These are phyloP conservation scores for Leptopilina boulardi DNA, from an alignment of 1,140 invertebrate genomes.

Conservation along the genomic window DNA sequence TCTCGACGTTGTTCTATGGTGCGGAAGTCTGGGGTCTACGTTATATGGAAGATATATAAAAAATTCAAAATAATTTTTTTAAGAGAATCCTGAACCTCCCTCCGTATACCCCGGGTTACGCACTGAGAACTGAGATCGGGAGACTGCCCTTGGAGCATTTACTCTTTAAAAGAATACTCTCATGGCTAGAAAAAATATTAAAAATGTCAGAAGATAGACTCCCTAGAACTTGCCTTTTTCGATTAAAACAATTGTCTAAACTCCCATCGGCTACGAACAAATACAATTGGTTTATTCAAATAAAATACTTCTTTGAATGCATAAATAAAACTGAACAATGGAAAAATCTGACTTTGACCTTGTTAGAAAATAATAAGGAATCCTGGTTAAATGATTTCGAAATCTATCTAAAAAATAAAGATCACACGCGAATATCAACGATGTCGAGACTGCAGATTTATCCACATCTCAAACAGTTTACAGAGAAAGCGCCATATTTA, in stretches of 20 bases:
- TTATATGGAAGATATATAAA: not conserved
- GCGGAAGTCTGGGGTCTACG: not conserved
- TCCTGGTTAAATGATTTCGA: not conserved
- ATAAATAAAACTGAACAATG: not conserved
- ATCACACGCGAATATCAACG: not conserved
- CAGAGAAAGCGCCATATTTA: no score
- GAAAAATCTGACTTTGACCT: not conserved
- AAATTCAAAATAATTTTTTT: slow-evolving; percentile 7
- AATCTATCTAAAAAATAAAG: not conserved
- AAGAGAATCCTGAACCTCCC: not conserved
- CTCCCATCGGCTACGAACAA: not conserved
- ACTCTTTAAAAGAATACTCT: not conserved
- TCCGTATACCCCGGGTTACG: not conserved
- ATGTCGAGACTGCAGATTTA: not conserved
- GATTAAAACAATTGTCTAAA: not conserved
- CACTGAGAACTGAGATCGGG: not conserved
- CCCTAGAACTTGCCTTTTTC: not conserved
- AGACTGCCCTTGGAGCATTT: not conserved
- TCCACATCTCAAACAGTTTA: no score
- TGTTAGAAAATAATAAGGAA: not conserved
- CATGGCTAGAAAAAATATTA: not conserved
- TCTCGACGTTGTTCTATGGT: not conserved
- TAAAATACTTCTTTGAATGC: not conserved
- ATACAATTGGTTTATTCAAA: slow-evolving; percentile 6
- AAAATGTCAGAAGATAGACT: not conserved